A percentile compares a stretch with the other conserved stretches of the same genome.
Evolutionary conservation across 2,113 vertebrate species (phyloP).

Genomic region (Platichthys flesus): DNA sequence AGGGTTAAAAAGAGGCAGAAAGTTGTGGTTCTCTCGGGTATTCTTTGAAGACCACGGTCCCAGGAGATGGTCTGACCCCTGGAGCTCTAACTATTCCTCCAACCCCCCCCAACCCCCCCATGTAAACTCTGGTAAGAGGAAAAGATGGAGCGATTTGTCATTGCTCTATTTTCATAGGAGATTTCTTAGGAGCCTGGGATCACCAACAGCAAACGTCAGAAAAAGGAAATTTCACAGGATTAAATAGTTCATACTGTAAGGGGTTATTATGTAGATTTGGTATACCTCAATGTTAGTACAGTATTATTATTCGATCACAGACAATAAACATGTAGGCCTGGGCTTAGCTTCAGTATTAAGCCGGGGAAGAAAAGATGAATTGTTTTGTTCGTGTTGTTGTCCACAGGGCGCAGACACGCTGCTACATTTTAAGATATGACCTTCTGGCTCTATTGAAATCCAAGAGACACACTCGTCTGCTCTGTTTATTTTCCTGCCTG

Average conservation of each 20-base stretch:
- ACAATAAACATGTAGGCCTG: neutral
- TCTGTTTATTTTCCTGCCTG: constrained; percentile 25
- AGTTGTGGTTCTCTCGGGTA: constrained; percentile 43
- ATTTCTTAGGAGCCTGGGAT: neutral
- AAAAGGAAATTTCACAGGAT: constrained; percentile 17
- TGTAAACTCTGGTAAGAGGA: constrained; percentile 19
- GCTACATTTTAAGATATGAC: constrained; percentile 8
- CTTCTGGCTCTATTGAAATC: constrained; percentile 17
- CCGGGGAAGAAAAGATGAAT: neutral
- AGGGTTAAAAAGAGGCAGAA: constrained; percentile 43
- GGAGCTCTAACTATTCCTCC: constrained; percentile 9
- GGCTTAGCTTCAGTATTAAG: neutral
- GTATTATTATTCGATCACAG: constrained; percentile 23
- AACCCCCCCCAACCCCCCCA: neutral
- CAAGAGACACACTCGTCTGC: constrained; percentile 14
- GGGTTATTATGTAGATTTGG: constrained; percentile 19
- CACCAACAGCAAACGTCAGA: neutral
- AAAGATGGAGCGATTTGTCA: neutral
- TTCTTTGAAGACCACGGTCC: constrained; percentile 49
- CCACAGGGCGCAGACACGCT: constrained; percentile 16
- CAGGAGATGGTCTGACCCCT: constrained; percentile 38
- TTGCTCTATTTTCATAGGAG: too few relatives aligned
- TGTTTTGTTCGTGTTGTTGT: constrained; percentile 19
- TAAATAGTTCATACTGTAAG: constrained; percentile 8
- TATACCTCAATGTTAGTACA: constrained; percentile 3